Evolutionary conservation across 2,797 vertebrate genomes (phyloP).

Genomic region (Molossus alvarezi): DNA sequence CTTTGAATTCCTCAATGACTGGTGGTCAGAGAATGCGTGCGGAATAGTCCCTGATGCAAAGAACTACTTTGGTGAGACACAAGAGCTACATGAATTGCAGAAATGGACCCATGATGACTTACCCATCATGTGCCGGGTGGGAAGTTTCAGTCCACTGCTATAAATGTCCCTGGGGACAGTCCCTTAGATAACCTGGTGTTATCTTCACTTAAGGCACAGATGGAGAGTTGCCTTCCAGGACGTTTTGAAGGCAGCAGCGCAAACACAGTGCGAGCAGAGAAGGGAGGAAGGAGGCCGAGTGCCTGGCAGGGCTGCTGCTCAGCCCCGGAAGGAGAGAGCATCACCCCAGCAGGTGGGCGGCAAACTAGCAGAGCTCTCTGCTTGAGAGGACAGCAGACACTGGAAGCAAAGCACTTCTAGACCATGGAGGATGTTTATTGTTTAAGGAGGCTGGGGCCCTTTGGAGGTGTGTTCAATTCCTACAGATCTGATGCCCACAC

Average conservation of each 20-base stretch:
- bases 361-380: too few species aligned
- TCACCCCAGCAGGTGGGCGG: rapidly evolving
- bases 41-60: not conserved
- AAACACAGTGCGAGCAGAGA: too few species aligned
- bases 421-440: not conserved
- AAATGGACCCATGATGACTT: not conserved
- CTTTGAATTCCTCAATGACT: not conserved
- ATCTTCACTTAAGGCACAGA: not conserved
- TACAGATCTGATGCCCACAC: not conserved
- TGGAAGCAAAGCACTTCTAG: not conserved
- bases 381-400: not conserved
- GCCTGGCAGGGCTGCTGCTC: too few species aligned
- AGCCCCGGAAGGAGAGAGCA: rapidly evolving
- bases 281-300: too few species aligned
- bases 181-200: not conserved
- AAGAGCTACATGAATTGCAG: not conserved
- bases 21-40: not conserved
- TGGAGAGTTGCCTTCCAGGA: not conserved
- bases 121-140: not conserved
- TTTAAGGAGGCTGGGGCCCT: not conserved
- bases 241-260: not conserved
- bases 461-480: not conserved
- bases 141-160: not conserved
- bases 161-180: not conserved
- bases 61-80: not conserved